These are phyloP conservation scores for Drosophila biarmipes DNA, from an alignment of 1,140 invertebrate genomes.

Conservation along the genomic window DNA sequence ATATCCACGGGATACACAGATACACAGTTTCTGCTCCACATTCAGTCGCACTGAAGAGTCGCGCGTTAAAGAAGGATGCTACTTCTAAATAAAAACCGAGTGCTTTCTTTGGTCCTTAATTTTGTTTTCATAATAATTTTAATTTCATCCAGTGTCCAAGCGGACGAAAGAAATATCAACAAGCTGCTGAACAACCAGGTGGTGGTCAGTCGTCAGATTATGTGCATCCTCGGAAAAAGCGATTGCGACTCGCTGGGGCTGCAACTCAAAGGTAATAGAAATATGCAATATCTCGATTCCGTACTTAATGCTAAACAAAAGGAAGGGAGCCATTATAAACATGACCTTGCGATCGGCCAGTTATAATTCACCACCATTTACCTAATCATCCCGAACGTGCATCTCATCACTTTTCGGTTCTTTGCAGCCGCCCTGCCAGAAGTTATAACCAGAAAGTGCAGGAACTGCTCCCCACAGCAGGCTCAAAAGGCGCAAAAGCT, in stretches of 20 bases:
- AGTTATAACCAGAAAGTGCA: constrained; percentile 85
- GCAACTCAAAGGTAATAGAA: constrained; percentile 85
- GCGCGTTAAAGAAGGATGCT: constrained; percentile 49
- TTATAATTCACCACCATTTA: not conserved
- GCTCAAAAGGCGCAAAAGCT: constrained; percentile 85
- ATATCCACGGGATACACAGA: constrained; percentile 37
- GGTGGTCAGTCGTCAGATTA: constrained; percentile 82
- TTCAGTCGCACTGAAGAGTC: constrained; percentile 49
- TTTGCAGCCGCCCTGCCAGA: constrained; percentile 85
- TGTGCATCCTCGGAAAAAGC: constrained; percentile 85
- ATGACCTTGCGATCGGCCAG: too few species aligned
- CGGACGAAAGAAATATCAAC: constrained; percentile 75
- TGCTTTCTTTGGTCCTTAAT: constrained; percentile 45
- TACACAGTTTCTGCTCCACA: constrained; percentile 47
- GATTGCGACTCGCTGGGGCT: constrained; percentile 85
- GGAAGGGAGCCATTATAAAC: not conserved
- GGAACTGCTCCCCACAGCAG: constrained; percentile 85
- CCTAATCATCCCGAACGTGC: not conserved
- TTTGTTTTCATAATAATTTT: constrained; percentile 55
- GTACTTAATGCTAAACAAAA: not conserved
- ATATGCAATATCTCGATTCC: not conserved
- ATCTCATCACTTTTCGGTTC: not conserved
- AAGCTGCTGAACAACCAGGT: constrained; percentile 77
- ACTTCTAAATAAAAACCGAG: constrained; percentile 56
- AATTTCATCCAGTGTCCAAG: constrained; percentile 52